Evolutionary conservation across 1,140 invertebrate species (phyloP).

Genomic region (Acyrthosiphon pisum): DNA sequence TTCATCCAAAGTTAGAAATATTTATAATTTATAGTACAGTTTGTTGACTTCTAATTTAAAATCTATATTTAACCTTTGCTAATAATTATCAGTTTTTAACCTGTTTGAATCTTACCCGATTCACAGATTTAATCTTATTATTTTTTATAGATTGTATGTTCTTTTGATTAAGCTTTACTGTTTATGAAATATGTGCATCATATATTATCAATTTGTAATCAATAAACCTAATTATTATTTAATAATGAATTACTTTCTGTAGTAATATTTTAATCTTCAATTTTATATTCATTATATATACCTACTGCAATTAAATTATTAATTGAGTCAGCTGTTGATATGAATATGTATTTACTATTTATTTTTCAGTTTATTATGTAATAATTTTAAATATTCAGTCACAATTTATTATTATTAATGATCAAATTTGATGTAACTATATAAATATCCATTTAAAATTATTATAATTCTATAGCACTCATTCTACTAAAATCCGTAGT

Average conservation of each 20-base stretch:
- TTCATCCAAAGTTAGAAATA: not conserved
- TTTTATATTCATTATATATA: not conserved
- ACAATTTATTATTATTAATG: not conserved
- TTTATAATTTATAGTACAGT: not conserved
- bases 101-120: not conserved
- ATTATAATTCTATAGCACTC: not conserved
- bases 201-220: not conserved
- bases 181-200: not conserved
- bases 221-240: not conserved
- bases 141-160: not conserved
- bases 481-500: not conserved
- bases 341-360: not conserved
- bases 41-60: conserved; percentile 22
- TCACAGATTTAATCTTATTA: conserved; percentile 3
- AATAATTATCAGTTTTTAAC: not conserved
- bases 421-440: not conserved
- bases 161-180: not conserved
- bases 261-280: not conserved
- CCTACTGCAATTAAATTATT: not conserved
- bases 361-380: not conserved
- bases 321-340: not conserved
- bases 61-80: not conserved
- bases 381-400: not conserved
- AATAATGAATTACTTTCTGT: not conserved
- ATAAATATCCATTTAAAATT: not conserved